Evolutionary conservation across 2,888 invertebrate genomes (phyloP).

Genomic region (Alviniconcha strummeri): DNA sequence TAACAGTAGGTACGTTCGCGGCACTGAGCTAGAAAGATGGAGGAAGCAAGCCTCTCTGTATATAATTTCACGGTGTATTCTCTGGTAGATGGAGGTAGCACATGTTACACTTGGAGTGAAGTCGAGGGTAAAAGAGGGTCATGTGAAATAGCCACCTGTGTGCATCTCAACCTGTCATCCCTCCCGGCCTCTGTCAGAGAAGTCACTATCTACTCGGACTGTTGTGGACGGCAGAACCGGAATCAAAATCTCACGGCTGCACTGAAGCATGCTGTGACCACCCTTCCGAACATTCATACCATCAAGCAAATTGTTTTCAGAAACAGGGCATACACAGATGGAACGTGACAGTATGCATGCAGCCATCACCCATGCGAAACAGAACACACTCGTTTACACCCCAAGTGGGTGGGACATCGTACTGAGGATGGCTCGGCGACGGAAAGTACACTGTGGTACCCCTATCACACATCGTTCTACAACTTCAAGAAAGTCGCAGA

Average conservation of each 20-base stretch:
- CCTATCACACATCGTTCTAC: not conserved
- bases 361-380: not conserved
- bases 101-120: not conserved
- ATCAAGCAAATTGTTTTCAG: not conserved
- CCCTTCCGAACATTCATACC: not conserved
- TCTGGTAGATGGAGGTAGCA: not conserved
- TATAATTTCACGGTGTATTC: not conserved
- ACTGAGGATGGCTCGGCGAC: not conserved
- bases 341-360: not conserved
- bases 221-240: not conserved
- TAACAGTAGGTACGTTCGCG: not conserved
- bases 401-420: not conserved
- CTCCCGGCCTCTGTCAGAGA: not conserved
- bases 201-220: not conserved
- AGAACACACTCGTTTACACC: not conserved
- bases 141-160: not conserved
- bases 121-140: not conserved
- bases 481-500: not conserved
- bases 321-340: not conserved
- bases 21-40: not conserved
- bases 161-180: not conserved
- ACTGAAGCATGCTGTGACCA: not conserved
- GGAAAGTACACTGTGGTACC: not conserved
- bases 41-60: no score
- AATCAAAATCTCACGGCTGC: not conserved